phyloP scores from a whole-genome alignment of 2,113 vertebrate genomes.

The Pangasianodon gigas region DNA sequence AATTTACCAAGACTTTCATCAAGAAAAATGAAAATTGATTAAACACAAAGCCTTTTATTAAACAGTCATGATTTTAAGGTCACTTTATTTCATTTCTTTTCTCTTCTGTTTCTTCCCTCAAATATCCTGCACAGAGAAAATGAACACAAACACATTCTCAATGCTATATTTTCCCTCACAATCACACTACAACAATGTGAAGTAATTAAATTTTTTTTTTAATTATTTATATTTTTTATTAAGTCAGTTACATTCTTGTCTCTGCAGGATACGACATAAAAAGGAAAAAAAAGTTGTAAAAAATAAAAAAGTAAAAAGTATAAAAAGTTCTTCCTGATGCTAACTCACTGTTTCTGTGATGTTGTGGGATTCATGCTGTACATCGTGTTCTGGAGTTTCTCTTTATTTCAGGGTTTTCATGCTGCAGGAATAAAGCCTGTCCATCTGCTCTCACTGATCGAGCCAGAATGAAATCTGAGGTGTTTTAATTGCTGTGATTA shows the following conservation, averaged over 20 bases:
- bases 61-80: background rate
- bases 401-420: constrained; percentile 2
- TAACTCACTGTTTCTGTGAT: background rate
- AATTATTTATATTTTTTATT: background rate
- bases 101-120: background rate
- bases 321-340: background rate
- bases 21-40: background rate
- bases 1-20: background rate
- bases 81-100: background rate
- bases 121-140: background rate
- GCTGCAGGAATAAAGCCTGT: background rate
- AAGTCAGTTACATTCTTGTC: background rate
- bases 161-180: background rate
- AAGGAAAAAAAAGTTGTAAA: too few species aligned
- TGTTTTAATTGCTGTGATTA: background rate
- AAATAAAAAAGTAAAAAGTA: too few species aligned
- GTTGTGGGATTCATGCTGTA: background rate
- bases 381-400: background rate
- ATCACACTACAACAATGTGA: background rate
- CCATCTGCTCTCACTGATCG: constrained; percentile 1
- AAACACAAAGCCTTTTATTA: background rate
- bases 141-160: background rate
- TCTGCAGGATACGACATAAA: background rate
- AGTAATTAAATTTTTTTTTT: background rate
- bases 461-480: background rate